A percentile compares a stretch with the other conserved stretches of the same genome.
phyloP scores from a whole-genome alignment of 2,888 invertebrate species.

The Tetramorium bicarinatum region DNA sequence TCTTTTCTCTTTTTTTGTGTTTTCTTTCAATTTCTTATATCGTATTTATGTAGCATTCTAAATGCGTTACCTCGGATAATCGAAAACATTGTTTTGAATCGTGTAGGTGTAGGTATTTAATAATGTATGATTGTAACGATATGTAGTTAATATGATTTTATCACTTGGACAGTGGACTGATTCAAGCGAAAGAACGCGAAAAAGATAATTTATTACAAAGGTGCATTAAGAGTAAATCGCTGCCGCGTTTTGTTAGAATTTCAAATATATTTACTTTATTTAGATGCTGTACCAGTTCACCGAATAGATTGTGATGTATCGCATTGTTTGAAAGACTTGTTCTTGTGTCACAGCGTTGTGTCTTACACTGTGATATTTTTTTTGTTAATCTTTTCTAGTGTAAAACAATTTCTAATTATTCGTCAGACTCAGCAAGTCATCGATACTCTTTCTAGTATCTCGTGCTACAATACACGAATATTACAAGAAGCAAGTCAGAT shows the following conservation, averaged over 20 bases:
- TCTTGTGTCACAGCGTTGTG: constrained; percentile 80
- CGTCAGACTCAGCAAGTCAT: constrained; percentile 38
- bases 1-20: constrained; percentile 57
- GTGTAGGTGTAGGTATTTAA: constrained; percentile 74
- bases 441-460: constrained; percentile 62
- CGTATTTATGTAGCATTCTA: constrained; percentile 48
- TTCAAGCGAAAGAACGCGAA: constrained; percentile 74
- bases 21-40: constrained; percentile 21
- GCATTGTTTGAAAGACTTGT: constrained; percentile 68
- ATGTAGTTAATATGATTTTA: constrained; percentile 76
- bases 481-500: constrained; percentile 64
- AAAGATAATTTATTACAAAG: constrained; percentile 66
- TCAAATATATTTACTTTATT: constrained; percentile 44
- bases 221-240: constrained; percentile 63
- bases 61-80: constrained; percentile 72
- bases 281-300: constrained; percentile 56
- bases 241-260: constrained; percentile 36
- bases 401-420: constrained; percentile 54
- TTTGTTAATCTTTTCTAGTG: constrained; percentile 70
- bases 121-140: constrained; percentile 72
- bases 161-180: constrained; percentile 79
- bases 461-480: constrained; percentile 38
- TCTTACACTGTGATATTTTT: constrained; percentile 83
- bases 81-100: constrained; percentile 70
- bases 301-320: constrained; percentile 69